Evolutionary conservation across 2,888 invertebrate genomes (phyloP).

Genomic region (Corythucha ciliata): DNA sequence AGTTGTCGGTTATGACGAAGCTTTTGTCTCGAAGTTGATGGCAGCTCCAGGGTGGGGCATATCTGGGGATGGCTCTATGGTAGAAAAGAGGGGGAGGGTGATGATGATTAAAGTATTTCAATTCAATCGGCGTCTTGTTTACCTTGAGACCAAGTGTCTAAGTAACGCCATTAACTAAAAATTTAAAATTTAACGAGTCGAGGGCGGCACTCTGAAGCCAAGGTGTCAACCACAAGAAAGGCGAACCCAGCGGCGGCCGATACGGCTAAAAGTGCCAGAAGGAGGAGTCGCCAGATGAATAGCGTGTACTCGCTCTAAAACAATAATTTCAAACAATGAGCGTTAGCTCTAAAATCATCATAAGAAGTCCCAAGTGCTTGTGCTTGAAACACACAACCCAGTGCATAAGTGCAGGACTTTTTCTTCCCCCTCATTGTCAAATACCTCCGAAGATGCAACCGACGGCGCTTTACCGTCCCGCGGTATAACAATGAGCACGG

Average conservation of each 20-base stretch:
- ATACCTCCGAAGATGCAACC: constrained; percentile 32
- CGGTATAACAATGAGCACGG: constrained; percentile 53
- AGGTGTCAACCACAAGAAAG: constrained; percentile 44
- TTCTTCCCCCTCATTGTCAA: constrained; percentile 29
- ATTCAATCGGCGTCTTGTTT: too few species aligned
- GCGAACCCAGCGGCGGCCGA: constrained; percentile 44
- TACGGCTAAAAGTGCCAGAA: constrained; percentile 43
- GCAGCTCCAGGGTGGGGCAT: constrained; percentile 22
- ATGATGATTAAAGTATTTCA: too few species aligned
- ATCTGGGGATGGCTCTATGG: constrained; percentile 6
- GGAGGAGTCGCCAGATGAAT: constrained; percentile 46
- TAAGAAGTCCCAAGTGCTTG: too few species aligned
- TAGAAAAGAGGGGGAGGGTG: not conserved
- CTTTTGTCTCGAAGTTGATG: constrained; percentile 27
- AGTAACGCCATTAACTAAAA: constrained; percentile 21
- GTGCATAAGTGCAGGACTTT: constrained; percentile 8
- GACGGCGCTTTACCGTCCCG: constrained; percentile 40
- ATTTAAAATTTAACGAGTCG: constrained; percentile 33
- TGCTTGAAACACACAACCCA: not conserved
- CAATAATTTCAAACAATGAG: constrained; percentile 16
- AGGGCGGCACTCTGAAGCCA: constrained; percentile 45
- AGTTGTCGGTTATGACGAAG: constrained; percentile 34
- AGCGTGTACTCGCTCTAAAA: constrained; percentile 49
- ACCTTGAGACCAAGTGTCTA: too few species aligned
- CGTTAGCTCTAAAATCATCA: not conserved